Evolutionary conservation across 1,140 invertebrate genomes (phyloP).

Genomic region (Himalopsyche phryganea): DNA sequence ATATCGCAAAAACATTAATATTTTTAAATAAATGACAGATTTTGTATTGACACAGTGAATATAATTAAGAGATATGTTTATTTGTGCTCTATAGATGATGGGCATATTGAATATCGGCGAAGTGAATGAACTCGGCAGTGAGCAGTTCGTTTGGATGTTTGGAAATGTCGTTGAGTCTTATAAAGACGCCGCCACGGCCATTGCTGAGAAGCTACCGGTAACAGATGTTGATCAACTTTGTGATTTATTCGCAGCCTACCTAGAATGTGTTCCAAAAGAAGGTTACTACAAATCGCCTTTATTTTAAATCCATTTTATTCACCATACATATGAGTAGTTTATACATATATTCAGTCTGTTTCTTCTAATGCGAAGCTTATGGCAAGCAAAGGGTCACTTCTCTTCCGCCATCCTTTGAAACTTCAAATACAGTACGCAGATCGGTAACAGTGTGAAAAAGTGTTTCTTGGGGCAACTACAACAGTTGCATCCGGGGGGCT

Average conservation of each 20-base stretch:
- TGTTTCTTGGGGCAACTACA: too few relatives aligned
- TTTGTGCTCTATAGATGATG: constrained; percentile 18
- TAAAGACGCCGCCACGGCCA: constrained; percentile 51
- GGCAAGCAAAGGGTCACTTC: too few relatives aligned
- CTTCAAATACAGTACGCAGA: too few relatives aligned
- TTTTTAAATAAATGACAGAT: too few relatives aligned
- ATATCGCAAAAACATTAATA: too few relatives aligned
- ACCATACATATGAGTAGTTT: too few relatives aligned
- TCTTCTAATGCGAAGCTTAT: too few relatives aligned
- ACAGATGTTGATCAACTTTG: constrained; percentile 49
- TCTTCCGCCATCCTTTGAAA: too few relatives aligned
- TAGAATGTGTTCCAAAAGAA: constrained; percentile 52
- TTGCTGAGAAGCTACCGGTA: constrained; percentile 57
- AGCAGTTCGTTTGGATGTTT: constrained; percentile 60
- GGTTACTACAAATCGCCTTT: constrained; percentile 43
- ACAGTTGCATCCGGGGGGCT: too few relatives aligned
- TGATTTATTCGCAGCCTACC: constrained; percentile 53
- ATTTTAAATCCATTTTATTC: background rate
- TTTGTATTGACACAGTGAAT: too few relatives aligned
- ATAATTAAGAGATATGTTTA: too few relatives aligned
- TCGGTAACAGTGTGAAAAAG: too few relatives aligned
- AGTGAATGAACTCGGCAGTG: constrained; percentile 54
- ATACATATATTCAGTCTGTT: constrained; percentile 17
- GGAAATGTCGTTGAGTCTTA: constrained; percentile 64
- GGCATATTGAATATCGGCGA: constrained; percentile 38